Evolutionary conservation across 64 coral and sea anemone genomes (phyloP), one percentile per base, ranked within the genome.

Genomic region (Anthopleura sola): DNA sequence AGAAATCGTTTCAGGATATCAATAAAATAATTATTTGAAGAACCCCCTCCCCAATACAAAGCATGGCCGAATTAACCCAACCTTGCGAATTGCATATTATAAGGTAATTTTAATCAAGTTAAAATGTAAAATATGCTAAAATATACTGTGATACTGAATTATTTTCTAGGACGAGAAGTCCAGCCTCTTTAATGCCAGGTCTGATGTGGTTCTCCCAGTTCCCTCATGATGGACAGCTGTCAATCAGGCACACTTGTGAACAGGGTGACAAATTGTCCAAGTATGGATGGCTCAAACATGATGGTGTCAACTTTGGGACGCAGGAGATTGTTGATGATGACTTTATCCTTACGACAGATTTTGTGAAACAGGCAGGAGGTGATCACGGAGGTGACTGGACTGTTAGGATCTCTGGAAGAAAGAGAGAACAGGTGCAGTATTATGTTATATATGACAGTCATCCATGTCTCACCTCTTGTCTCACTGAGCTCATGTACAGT

Each of bases 241-340:
- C 86, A 23, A 90, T 98, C 36, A 84, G 95, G 48, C 95, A 98
- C 87, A 98, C 86, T 1, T 98, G 95, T 94, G 95, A 98, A 85
- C 92, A 98, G 81, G 86, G 86, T 87, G 95, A 98, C 78, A 60
- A 60, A 36, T 78, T 98, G 28, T 86, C 36, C 34, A 98, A 94
- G 71, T 98, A 98, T 87, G 95, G 95, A 24, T 98, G 95, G 95
- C 83, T 98, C 23, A 98, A 91, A 71, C 95, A 98, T 85, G 95
- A 98, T 85, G 95, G 95, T 58, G 87, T 91, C n/a, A 98, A 92
- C 49, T 98, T 93, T 85, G 95, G 92, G 36, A 85, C 87, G 12
- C 95, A 98, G 75, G 89, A 98, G n/a, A 92, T 98, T 58, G 83
- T 94, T 78, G 95, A 98, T 50, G 74, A 94, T 5, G 95, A 89